These are phyloP conservation scores for Corvus moneduloides DNA, from an alignment of 2,113 vertebrate genomes.

Conservation along the genomic window DNA sequence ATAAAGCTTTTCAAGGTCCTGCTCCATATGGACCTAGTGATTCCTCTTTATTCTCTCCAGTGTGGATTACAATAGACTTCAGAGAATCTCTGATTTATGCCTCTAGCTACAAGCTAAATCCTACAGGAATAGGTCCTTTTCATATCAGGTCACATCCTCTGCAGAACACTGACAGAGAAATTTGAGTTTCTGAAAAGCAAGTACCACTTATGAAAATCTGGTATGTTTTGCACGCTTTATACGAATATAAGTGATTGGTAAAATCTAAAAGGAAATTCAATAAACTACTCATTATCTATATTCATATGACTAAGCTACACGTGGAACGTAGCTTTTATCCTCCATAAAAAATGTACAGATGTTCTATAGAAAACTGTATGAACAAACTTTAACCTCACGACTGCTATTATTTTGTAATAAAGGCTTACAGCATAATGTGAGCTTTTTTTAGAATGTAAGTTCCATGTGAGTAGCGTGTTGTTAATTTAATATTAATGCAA, in stretches of 20 bases:
- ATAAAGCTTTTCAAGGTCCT: constrained; percentile 45
- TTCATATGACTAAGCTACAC: constrained; percentile 66
- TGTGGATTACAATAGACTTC: constrained; percentile 39
- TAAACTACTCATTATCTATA: constrained; percentile 62
- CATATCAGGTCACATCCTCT: constrained; percentile 32
- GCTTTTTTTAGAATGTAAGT: constrained; percentile 73
- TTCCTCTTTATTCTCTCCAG: constrained; percentile 37
- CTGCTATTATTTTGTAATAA: constrained; percentile 75
- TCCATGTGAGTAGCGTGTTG: constrained; percentile 65
- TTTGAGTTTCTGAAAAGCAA: constrained; percentile 41
- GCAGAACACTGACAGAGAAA: constrained; percentile 48
- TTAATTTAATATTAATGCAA: constrained; percentile 75
- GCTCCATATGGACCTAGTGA: constrained; percentile 18
- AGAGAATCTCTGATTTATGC: constrained; percentile 22
- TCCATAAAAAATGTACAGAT: constrained; percentile 65
- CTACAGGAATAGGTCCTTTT: constrained; percentile 38
- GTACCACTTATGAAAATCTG: constrained; percentile 24
- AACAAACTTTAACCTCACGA: constrained; percentile 73
- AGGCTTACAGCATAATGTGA: constrained; percentile 74
- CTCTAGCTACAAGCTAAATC: constrained; percentile 42
- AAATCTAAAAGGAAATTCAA: constrained; percentile 46
- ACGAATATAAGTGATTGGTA: constrained; percentile 21
- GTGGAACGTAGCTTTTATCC: constrained; percentile 56
- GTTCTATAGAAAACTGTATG: constrained; percentile 65
- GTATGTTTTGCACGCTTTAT: constrained; percentile 32